Percentiles rank a stretch among this genome's conserved stretches.
These are phyloP conservation scores for Heliconius hewitsoni DNA, from an alignment of 1,140 invertebrate species.

Conservation along the genomic window DNA sequence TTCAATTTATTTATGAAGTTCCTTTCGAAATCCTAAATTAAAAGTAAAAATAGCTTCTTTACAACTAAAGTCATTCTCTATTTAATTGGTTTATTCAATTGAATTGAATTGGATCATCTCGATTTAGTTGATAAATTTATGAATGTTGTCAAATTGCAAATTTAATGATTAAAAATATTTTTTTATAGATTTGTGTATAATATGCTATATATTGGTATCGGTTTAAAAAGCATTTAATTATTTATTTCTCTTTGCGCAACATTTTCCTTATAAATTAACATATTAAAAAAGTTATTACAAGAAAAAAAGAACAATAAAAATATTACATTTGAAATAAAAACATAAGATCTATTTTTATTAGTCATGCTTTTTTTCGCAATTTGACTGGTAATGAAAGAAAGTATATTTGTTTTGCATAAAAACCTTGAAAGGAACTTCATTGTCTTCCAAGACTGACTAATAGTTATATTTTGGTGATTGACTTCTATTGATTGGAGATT, in stretches of 20 bases:
- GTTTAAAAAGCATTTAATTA: too few relatives aligned
- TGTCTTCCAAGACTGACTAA: conserved; percentile 67
- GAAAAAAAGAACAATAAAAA: too few relatives aligned
- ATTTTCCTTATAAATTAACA: too few relatives aligned
- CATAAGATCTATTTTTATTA: too few relatives aligned
- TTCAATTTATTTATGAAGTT: conserved; percentile 48
- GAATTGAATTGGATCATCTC: neutral
- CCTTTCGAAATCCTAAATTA: conserved; percentile 46
- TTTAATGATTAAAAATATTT: neutral
- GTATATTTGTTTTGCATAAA: conserved; percentile 11
- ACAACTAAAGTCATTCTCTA: neutral
- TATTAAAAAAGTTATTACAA: too few relatives aligned
- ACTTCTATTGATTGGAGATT: neutral
- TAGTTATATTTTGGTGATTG: conserved; percentile 52
- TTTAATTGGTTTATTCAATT: too few relatives aligned
- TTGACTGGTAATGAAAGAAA: neutral
- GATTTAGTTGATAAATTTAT: neutral
- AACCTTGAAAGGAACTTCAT: conserved; percentile 55
- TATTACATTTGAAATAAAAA: too few relatives aligned
- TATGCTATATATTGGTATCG: too few relatives aligned
- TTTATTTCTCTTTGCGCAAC: too few relatives aligned
- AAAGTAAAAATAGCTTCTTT: neutral
- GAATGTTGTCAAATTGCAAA: neutral
- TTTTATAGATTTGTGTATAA: too few relatives aligned
- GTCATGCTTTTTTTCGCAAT: neutral